Base-by-base conservation (phyloP, 2,797 vertebrate species). In the Sebastes itinus region DNA sequence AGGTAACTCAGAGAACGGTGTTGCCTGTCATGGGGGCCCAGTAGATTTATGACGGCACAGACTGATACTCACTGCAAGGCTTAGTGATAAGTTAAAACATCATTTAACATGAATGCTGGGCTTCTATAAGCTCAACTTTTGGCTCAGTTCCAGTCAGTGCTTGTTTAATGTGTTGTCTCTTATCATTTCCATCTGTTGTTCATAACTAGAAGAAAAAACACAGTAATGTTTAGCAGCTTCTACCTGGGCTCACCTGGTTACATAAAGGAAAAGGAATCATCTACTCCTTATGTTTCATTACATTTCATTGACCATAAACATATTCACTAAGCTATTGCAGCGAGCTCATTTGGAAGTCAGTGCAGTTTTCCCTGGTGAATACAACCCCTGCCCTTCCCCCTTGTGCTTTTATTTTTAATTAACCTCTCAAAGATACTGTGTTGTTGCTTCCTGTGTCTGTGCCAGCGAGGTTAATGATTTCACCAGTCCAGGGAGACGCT, bases 381-480 rank as follows among this genome's bases (percentile, higher is more conserved):
- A 85, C 89, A 85, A 76, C 89, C 91, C 82, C 64, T 82, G 86
- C 87, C 89, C 90, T 74, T 77, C 88, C 77, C 83, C 89, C 85
- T 77, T 82, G 87, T 75, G 84, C 90, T 91, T 94, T 95, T 95
- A 96, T 94, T 96, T 96, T 96, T 96, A 96, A 96, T 96, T 96
- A 96, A 96, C 96, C 96, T 96, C 94, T 90, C 91, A 94, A 93
- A 96, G 95, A 96, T 92, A 95, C 93, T 88, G 84, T 93, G 92
- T 93, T 95, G 95, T 94, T 92, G 93, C 92, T 96, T 94, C 93
- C 92, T 90, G 90, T 94, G 93, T 95, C 93, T 87, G 92, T 93
- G 95, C 94, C 95, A 94, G 91, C 66, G 86, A 93, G 96, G 96
- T 96, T 96, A 96, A 96, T 96, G 95, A 95, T 95, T 95, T 95